Base-by-base conservation (phyloP, 2,888 invertebrate genomes). In the Eucera pruinosa region DNA sequence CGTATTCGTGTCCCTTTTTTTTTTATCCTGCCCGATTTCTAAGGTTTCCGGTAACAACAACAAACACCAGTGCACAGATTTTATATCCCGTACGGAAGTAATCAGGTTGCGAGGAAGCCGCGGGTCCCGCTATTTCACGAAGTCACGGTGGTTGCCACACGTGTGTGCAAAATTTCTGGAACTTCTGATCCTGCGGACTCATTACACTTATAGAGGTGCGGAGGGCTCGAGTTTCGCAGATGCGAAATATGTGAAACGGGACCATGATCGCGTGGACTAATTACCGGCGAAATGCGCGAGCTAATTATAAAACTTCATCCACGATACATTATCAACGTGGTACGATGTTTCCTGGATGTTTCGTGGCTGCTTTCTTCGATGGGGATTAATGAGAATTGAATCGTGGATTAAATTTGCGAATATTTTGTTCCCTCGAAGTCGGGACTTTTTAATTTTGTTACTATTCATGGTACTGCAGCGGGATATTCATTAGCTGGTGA, bases 71-170 rank as follows among this genome's bases (percentile, higher is more conserved):
- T n/a, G 48, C 72, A 33, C 52, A 68, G 79, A 80, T 83, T 85
- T 87, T 73, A 80, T 79, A 86, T 81, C 73, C 67, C 52, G 48
- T 18, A 58, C 41, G 58, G 69, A 70, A 72, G 54, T 45, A 85
- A 85, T 83, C 81, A 76, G 60, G 64, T 85, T 86, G 74, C 48
- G 15, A 27, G 45, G 85, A 85, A 85, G 75, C 86, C 77, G 54
- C 20, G 41, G 54, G n/a, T 3, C 23, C 54, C 55, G 9, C 15
- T 45, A 52, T 48, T 48, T 33, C 11, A 0, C 41, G 25, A 20
- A 33, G 39, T 27, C 13, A 15, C 36, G 39, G 27, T n/a, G 36
- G 4, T 30, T 3, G 2, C 25, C 45, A n/a, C 45, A 4, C 9
- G 25, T 15, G 20, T 11, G 13, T 43, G 15, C 20, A 41, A 64